A percentile compares a stretch with the other conserved stretches of the same genome.
These are phyloP conservation scores for Epiblema foenella DNA, from an alignment of 2,888 invertebrate genomes.

Conservation along the genomic window DNA sequence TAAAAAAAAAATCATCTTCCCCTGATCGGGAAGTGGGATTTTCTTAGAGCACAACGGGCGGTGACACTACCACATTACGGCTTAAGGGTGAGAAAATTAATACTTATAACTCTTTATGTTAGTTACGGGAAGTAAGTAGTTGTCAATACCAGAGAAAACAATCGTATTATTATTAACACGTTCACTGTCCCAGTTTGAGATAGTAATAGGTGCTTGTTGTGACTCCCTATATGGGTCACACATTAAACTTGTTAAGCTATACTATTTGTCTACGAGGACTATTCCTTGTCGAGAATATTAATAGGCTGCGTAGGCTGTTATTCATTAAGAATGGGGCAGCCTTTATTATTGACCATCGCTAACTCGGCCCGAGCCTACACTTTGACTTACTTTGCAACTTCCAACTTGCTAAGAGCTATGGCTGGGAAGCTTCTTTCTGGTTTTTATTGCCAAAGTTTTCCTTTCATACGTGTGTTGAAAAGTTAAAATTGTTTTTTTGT, in stretches of 20 bases:
- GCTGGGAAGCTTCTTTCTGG: conserved; percentile 71
- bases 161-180: neutral
- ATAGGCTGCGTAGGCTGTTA: conserved; percentile 8
- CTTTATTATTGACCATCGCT: conserved; percentile 76
- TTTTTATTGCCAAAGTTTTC: conserved; percentile 79
- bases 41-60: neutral
- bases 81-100: neutral
- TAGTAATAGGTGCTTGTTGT: too few relatives aligned
- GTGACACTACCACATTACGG: neutral
- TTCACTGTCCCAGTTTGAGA: too few relatives aligned
- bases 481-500: conserved; percentile 64
- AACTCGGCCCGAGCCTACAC: conserved; percentile 69
- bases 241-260: too few relatives aligned
- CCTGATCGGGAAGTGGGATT: neutral
- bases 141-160: neutral
- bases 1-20: too few relatives aligned
- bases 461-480: conserved; percentile 73
- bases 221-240: too few relatives aligned
- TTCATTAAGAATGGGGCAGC: conserved; percentile 48
- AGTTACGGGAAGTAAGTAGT: neutral
- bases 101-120: neutral
- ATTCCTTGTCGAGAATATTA: neutral
- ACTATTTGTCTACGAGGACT: neutral
- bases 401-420: conserved; percentile 75
- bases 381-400: conserved; percentile 68